phyloP scores from a whole-genome alignment of 2,888 invertebrate genomes.

The Troglohyphantes excavatus region DNA sequence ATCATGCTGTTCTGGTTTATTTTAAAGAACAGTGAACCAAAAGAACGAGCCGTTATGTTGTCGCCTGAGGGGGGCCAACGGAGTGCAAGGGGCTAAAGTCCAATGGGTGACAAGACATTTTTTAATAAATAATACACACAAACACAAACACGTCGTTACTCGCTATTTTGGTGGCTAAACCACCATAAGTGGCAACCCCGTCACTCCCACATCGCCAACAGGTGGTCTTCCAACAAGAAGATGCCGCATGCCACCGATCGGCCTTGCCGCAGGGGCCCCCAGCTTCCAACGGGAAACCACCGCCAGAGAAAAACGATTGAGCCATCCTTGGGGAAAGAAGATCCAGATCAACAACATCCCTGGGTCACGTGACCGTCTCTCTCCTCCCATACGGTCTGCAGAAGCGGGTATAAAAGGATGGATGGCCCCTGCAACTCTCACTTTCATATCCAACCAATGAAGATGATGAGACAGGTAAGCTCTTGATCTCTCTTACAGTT shows the following conservation, averaged over 20 bases:
- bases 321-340: constrained; percentile 68
- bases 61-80: too few species aligned
- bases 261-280: constrained; percentile 63
- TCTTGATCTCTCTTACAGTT: too few species aligned
- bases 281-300: not conserved
- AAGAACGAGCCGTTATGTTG: too few species aligned
- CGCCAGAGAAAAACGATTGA: constrained; percentile 51
- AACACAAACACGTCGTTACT: not conserved
- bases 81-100: too few species aligned
- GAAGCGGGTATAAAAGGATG: constrained; percentile 43
- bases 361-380: constrained; percentile 50
- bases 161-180: not conserved
- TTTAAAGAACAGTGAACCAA: too few species aligned
- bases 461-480: constrained; percentile 63
- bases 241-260: constrained; percentile 3
- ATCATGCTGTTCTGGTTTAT: too few species aligned
- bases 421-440: constrained; percentile 42
- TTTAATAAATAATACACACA: not conserved
- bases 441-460: constrained; percentile 14
- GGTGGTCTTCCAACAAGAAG: constrained; percentile 22
- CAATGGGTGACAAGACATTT: too few species aligned
- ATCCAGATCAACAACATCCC: constrained; percentile 68
- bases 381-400: not conserved
- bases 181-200: not conserved
- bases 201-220: constrained; percentile 11